A percentile compares a stretch with the other conserved stretches of the same genome.
These are phyloP conservation scores for Planococcus citri DNA, from an alignment of 1,140 invertebrate genomes.

Conservation along the genomic window DNA sequence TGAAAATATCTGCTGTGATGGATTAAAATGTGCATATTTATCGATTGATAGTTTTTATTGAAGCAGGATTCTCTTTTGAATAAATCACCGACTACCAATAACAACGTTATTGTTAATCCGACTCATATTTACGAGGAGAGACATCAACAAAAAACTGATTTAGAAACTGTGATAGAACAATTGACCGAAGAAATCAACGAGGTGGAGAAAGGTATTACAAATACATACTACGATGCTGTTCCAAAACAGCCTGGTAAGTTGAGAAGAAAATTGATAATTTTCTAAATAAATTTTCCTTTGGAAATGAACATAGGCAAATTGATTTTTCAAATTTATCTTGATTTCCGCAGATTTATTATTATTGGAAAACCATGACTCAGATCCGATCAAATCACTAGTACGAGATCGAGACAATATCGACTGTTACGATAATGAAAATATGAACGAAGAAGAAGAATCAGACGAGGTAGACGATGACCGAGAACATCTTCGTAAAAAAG, in stretches of 20 bases:
- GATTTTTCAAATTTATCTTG: no score
- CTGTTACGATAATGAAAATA: not conserved
- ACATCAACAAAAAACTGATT: not conserved
- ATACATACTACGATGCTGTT: not conserved
- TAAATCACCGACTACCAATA: slow-evolving; percentile 39
- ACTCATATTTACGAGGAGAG: slow-evolving; percentile 27
- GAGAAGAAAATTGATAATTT: no score
- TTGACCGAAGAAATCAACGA: not conserved
- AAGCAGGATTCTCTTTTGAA: slow-evolving; percentile 46
- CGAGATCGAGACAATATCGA: not conserved
- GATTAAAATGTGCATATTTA: no score
- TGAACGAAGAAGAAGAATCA: not conserved
- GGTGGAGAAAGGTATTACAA: not conserved
- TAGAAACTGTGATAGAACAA: not conserved
- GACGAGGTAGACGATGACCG: not conserved
- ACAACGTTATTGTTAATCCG: slow-evolving; percentile 27
- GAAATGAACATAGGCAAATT: no score
- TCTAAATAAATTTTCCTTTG: no score
- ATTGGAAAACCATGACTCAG: not conserved
- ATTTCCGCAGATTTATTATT: not conserved
- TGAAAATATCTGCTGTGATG: not conserved
- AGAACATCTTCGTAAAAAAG: not conserved
- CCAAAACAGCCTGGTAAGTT: not conserved
- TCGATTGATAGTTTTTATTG: slow-evolving; percentile 21
- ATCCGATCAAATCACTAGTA: not conserved